phyloP scores from a whole-genome alignment of 2,113 vertebrate genomes.

The Stomatorhinus ivindoensis region DNA sequence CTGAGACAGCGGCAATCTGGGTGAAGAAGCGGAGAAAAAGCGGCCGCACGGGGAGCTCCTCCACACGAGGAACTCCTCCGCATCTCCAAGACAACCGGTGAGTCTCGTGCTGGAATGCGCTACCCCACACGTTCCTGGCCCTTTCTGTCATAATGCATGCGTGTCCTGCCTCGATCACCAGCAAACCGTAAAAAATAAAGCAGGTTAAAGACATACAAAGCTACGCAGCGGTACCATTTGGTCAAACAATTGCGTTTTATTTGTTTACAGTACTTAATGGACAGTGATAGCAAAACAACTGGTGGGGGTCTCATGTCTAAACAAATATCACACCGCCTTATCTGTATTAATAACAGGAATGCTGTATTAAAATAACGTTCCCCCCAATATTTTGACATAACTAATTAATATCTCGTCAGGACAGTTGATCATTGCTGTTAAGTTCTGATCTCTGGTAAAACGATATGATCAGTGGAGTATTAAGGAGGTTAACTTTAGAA shows the following conservation, averaged over 20 bases:
- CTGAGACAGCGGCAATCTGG: not conserved
- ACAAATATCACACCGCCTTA: not conserved
- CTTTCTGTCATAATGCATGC: not conserved
- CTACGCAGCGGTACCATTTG: not conserved
- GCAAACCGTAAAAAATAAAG: not conserved
- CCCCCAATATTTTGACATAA: not conserved
- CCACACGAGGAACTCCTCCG: not conserved
- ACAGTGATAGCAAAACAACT: not conserved
- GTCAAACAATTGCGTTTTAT: not conserved
- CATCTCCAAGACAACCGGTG: constrained; percentile 1
- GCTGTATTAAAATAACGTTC: not conserved
- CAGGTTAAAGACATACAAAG: not conserved
- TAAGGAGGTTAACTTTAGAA: not conserved
- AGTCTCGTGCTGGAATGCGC: not conserved
- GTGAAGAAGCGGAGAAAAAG: not conserved
- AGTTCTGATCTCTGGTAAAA: not conserved
- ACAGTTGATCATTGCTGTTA: not conserved
- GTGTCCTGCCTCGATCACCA: not conserved
- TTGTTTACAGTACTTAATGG: not conserved
- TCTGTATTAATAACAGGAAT: not conserved
- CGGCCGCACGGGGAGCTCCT: not conserved
- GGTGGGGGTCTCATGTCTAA: not conserved
- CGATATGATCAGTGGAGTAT: not conserved
- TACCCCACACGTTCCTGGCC: not conserved
- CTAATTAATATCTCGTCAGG: not conserved